Evolutionary conservation across 1,140 invertebrate species (phyloP).

Genomic region (Laodelphax striatellus): DNA sequence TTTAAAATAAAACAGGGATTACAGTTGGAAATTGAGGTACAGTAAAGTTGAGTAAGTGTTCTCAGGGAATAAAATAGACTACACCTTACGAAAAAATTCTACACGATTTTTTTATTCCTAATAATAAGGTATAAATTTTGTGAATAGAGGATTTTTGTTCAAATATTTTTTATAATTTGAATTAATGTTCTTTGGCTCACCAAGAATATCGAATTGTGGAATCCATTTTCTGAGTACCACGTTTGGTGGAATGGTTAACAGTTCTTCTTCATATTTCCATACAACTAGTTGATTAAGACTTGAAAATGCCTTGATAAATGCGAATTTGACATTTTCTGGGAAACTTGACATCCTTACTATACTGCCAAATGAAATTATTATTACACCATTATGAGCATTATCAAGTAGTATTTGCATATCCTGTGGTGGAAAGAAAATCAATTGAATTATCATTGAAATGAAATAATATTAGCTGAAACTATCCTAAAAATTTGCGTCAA

Average conservation of each 20-base stretch:
- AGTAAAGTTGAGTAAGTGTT: too few relatives aligned
- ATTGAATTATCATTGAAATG: too few relatives aligned
- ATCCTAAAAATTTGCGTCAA: too few relatives aligned
- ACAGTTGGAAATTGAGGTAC: too few relatives aligned
- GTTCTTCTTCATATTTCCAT: conserved; percentile 36
- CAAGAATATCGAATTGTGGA: conserved; percentile 8
- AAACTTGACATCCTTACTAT: conserved; percentile 34
- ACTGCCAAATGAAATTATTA: conserved; percentile 41
- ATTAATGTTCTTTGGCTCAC: not conserved
- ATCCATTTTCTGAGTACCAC: conserved; percentile 13
- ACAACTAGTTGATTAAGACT: conserved; percentile 37
- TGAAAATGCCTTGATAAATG: conserved; percentile 33
- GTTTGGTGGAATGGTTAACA: not conserved
- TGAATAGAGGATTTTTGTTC: too few relatives aligned
- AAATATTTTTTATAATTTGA: too few relatives aligned
- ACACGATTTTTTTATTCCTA: too few relatives aligned
- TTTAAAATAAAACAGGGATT: too few relatives aligned
- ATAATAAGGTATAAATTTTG: too few relatives aligned
- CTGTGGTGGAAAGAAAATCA: conserved; percentile 9
- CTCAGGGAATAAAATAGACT: too few relatives aligned
- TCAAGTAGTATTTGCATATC: conserved; percentile 21
- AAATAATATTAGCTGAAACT: too few relatives aligned
- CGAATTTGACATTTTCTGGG: conserved; percentile 24
- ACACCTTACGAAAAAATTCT: too few relatives aligned
- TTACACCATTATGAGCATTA: conserved; percentile 33